phyloP scores from a whole-genome alignment of 2,113 vertebrate species.

The Felis chaus region DNA sequence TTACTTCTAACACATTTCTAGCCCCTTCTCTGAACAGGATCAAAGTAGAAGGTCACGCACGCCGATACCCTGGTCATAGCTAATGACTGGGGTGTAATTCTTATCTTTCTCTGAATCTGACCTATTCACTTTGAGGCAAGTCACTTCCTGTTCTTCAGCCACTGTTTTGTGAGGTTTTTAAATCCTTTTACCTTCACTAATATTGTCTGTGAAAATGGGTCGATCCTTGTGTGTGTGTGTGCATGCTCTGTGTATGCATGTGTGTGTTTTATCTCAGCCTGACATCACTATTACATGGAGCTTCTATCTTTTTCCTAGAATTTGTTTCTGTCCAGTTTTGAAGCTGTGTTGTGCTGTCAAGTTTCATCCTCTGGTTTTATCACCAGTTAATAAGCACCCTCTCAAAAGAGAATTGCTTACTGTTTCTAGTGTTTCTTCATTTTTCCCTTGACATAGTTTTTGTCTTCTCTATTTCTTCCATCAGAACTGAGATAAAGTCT shows the following conservation, averaged over 20 bases:
- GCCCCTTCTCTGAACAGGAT: constrained; percentile 36
- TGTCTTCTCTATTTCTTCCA: background rate
- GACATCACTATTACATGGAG: background rate
- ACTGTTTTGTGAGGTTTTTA: background rate
- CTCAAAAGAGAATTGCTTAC: background rate
- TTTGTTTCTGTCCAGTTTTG: background rate
- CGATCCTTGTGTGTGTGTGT: background rate
- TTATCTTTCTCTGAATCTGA: background rate
- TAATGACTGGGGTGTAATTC: background rate
- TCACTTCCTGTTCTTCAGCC: background rate
- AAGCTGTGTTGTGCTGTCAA: background rate
- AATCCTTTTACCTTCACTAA: background rate
- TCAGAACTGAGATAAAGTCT: background rate
- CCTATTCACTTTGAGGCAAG: background rate
- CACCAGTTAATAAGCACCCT: background rate
- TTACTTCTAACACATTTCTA: constrained; percentile 48
- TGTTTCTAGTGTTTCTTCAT: background rate
- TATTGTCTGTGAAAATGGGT: background rate
- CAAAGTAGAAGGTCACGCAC: background rate
- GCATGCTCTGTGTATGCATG: background rate
- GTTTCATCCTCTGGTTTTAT: constrained; percentile 15
- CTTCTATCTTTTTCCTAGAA: background rate
- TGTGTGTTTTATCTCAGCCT: background rate
- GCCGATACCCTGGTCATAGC: background rate
- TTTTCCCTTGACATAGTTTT: background rate